These are phyloP conservation scores for Aporophyla lueneburgensis DNA, from an alignment of 2,888 invertebrate genomes.

Conservation along the genomic window DNA sequence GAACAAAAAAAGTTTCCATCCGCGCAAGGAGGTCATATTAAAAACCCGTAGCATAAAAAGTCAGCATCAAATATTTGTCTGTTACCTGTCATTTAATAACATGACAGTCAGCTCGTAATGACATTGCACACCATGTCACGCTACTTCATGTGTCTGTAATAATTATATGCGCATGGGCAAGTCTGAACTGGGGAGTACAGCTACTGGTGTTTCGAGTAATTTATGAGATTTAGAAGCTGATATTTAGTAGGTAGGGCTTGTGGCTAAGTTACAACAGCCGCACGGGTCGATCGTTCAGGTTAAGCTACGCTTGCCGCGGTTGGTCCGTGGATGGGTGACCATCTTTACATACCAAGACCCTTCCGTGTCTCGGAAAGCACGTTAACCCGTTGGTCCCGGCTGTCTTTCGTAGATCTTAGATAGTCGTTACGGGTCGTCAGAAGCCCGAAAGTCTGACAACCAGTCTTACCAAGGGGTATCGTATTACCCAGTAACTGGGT, in stretches of 20 bases:
- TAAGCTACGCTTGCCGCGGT: too few species aligned
- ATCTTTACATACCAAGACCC: too few species aligned
- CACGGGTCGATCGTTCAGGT: too few species aligned
- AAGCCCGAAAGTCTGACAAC: too few species aligned
- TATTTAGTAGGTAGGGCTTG: neutral
- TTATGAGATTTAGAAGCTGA: constrained; percentile 3
- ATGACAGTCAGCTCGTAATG: constrained; percentile 59
- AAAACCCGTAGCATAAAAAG: constrained; percentile 44
- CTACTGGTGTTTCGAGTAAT: constrained; percentile 33
- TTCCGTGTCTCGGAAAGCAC: too few species aligned
- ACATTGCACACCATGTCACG: constrained; percentile 55
- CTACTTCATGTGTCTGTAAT: constrained; percentile 53
- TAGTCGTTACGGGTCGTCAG: too few species aligned
- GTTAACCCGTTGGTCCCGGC: too few species aligned
- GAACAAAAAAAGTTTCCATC: constrained; percentile 14
- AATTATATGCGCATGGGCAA: constrained; percentile 62
- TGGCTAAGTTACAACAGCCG: too few species aligned
- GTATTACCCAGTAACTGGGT: too few species aligned
- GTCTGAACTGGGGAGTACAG: constrained; percentile 16
- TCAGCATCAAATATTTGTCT: constrained; percentile 62
- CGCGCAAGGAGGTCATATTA: constrained; percentile 14
- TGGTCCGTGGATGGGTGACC: too few species aligned
- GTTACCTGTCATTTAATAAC: constrained; percentile 61
- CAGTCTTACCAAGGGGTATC: too few species aligned
- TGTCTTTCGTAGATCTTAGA: too few species aligned